Evolutionary conservation across 2,113 vertebrate species (phyloP).

Genomic region (Phyllostomus discolor): DNA sequence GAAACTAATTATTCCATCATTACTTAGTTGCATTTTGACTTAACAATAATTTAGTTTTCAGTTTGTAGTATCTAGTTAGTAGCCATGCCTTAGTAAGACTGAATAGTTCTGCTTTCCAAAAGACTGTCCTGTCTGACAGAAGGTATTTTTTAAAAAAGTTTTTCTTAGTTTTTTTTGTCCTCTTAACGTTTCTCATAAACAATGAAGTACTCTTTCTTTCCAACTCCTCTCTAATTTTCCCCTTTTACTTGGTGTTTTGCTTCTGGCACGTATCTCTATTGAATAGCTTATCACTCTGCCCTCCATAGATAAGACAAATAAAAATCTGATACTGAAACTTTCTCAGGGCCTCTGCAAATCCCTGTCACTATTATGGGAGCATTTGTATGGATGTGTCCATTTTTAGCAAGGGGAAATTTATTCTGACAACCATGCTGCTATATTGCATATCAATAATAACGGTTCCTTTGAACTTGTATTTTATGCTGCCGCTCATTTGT

Average conservation of each 20-base stretch:
- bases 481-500: neutral
- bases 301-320: neutral
- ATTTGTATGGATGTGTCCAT: neutral
- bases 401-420: neutral
- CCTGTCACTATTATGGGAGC: neutral
- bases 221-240: neutral
- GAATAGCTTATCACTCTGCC: neutral
- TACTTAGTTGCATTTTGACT: neutral
- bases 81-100: neutral
- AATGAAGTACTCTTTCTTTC: neutral
- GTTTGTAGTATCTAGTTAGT: neutral
- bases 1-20: neutral
- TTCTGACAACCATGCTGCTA: neutral
- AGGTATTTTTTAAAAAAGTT: neutral
- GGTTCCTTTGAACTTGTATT: neutral
- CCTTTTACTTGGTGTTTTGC: neutral
- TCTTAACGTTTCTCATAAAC: neutral
- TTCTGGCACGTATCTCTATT: neutral
- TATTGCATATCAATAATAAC: neutral
- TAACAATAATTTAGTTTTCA: neutral
- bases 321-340: neutral
- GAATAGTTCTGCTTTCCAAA: neutral
- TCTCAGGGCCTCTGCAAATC: neutral
- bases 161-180: neutral
- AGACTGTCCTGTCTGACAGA: neutral